A percentile compares a stretch with the other conserved stretches of the same genome.
phyloP scores from a whole-genome alignment of 2,888 invertebrate genomes.

The Lepidonotus clava region DNA sequence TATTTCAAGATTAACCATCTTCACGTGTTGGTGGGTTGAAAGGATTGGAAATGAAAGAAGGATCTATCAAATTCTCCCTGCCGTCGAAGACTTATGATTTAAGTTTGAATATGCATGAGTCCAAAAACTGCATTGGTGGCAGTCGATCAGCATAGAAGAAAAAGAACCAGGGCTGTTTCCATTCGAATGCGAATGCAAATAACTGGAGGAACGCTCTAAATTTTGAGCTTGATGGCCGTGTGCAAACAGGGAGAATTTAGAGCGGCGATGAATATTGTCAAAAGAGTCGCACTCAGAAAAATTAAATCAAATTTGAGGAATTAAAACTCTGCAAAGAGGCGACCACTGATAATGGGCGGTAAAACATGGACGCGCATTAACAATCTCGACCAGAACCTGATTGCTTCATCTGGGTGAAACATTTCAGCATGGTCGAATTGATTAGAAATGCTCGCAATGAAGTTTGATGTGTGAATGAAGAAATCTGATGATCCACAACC shows the following conservation, averaged over 20 bases:
- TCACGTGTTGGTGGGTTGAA: too few relatives aligned
- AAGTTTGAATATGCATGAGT: constrained; percentile 5
- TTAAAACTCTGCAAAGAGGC: not conserved
- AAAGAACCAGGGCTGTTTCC: not conserved
- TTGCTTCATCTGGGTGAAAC: constrained; percentile 6
- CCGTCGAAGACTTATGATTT: constrained; percentile 17
- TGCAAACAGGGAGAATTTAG: not conserved
- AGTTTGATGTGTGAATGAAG: not conserved
- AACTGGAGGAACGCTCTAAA: not conserved
- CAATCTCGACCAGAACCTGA: not conserved
- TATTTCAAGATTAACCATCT: not conserved
- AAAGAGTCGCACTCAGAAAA: constrained; percentile 39
- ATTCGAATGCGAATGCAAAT: constrained; percentile 24
- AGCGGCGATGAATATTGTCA: constrained; percentile 33
- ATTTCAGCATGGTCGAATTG: not conserved
- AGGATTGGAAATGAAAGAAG: too few relatives aligned
- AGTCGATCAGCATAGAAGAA: not conserved
- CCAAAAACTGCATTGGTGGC: not conserved
- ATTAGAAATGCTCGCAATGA: not conserved
- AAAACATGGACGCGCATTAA: constrained; percentile 11
- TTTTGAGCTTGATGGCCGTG: not conserved
- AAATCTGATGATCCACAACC: not conserved
- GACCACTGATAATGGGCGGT: constrained; percentile 14
- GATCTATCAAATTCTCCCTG: not conserved
- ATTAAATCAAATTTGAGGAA: constrained; percentile 40